These are phyloP conservation scores for Salvelinus namaycush DNA, from an alignment of 2,113 vertebrate species.

Conservation along the genomic window DNA sequence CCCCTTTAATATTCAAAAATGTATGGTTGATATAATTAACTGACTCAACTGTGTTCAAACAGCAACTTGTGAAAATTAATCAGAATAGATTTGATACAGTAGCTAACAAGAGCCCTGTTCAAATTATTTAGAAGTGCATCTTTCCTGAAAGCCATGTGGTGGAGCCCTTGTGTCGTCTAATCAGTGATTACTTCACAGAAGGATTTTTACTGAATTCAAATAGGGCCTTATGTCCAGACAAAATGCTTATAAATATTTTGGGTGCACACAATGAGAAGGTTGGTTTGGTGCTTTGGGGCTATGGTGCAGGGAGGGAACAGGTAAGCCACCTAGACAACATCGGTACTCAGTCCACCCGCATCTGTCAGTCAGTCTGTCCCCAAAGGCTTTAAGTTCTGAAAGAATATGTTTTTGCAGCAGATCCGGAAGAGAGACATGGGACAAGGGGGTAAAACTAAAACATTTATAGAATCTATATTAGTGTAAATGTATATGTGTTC, in stretches of 20 bases:
- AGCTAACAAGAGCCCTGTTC: too few species aligned
- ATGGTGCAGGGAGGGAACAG: neutral
- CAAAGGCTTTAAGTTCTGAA: constrained; percentile 30
- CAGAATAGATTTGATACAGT: too few species aligned
- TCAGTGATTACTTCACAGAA: too few species aligned
- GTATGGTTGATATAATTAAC: too few species aligned
- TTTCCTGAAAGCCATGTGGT: too few species aligned
- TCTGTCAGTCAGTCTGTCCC: neutral
- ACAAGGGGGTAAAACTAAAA: neutral
- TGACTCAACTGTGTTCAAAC: too few species aligned
- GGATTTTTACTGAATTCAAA: neutral
- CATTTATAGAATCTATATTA: neutral
- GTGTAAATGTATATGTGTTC: too few species aligned
- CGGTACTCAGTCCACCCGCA: neutral
- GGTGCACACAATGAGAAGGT: neutral
- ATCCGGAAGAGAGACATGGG: constrained; percentile 21
- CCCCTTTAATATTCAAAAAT: too few species aligned
- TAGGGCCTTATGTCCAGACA: neutral
- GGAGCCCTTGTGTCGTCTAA: too few species aligned
- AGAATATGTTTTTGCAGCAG: constrained; percentile 49
- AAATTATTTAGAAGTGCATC: too few species aligned
- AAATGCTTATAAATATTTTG: neutral
- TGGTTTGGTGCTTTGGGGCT: neutral
- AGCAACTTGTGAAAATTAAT: too few species aligned
- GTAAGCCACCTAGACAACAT: constrained; percentile 25